These are phyloP conservation scores for Podotricha telesiphe DNA, from an alignment of 2,888 invertebrate genomes.

Conservation along the genomic window DNA sequence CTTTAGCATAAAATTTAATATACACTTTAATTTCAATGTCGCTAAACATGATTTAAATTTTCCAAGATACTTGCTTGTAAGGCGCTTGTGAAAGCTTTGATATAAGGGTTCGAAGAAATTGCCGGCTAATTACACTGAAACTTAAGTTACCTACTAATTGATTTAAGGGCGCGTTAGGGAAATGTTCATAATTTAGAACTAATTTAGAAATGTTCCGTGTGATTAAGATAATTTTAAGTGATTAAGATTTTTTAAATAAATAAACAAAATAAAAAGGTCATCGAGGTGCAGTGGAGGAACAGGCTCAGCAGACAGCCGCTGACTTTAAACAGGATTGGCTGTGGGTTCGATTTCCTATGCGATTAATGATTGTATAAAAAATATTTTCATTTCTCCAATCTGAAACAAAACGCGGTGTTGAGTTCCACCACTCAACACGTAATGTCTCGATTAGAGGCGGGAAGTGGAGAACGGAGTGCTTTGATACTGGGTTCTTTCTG, in stretches of 20 bases:
- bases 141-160: slow-evolving; percentile 43
- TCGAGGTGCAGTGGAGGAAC: no score
- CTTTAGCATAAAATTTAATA: slow-evolving; percentile 12
- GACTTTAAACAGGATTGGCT: no score
- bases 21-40: slow-evolving; percentile 19
- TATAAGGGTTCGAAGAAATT: slow-evolving; percentile 36
- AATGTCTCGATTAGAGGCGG: no score
- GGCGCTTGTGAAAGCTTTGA: slow-evolving; percentile 26
- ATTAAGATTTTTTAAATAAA: background rate
- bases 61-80: slow-evolving; percentile 24
- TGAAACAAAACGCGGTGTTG: no score
- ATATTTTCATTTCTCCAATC: no score
- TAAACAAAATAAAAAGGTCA: no score
- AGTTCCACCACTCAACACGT: no score
- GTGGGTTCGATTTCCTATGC: no score
- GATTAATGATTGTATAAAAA: no score
- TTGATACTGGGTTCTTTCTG: no score
- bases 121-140: slow-evolving; percentile 42
- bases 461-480: no score
- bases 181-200: slow-evolving; percentile 20
- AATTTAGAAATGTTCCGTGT: slow-evolving; percentile 1
- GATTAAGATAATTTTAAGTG: slow-evolving; percentile 6
- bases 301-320: no score
- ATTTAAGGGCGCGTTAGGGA: slow-evolving; percentile 38
- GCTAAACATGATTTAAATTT: slow-evolving; percentile 21